Conservation (phyloP, 2,888 invertebrate species). For the Tetragonisca angustula region DNA sequence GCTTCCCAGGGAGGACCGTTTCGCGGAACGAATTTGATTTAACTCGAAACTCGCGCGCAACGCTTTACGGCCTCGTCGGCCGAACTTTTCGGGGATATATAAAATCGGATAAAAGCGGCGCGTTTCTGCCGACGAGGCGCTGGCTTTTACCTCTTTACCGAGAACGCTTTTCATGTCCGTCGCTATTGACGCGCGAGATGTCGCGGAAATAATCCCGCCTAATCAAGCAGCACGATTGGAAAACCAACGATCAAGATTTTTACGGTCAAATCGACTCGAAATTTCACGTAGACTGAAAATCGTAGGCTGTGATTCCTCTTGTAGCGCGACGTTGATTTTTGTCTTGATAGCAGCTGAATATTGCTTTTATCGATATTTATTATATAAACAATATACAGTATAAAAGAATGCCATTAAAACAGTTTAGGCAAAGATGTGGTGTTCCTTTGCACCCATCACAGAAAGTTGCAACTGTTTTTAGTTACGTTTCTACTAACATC, state of each 20-base stretch:
- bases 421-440: no score
- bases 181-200: neutral
- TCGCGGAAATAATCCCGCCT: neutral
- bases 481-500: no score
- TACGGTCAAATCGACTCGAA: no score
- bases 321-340: conserved; percentile 41
- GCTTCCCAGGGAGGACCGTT: conserved; percentile 71
- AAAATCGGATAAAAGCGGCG: conserved; percentile 70
- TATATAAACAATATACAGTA: no score
- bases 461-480: no score
- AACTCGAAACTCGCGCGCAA: conserved; percentile 62
- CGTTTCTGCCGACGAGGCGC: conserved; percentile 22
- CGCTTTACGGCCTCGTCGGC: conserved; percentile 67
- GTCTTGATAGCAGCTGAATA: no score
- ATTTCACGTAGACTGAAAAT: no score
- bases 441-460: no score
- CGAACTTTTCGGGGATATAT: conserved; percentile 68
- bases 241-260: neutral
- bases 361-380: no score
- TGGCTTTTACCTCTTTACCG: conserved; percentile 49
- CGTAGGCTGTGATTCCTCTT: no score
- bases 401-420: no score
- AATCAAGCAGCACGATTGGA: neutral
- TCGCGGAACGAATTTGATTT: conserved; percentile 77
- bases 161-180: conserved; percentile 34